These are phyloP conservation scores for Amblyraja radiata DNA, from an alignment of 2,797 vertebrate genomes.

Conservation along the genomic window DNA sequence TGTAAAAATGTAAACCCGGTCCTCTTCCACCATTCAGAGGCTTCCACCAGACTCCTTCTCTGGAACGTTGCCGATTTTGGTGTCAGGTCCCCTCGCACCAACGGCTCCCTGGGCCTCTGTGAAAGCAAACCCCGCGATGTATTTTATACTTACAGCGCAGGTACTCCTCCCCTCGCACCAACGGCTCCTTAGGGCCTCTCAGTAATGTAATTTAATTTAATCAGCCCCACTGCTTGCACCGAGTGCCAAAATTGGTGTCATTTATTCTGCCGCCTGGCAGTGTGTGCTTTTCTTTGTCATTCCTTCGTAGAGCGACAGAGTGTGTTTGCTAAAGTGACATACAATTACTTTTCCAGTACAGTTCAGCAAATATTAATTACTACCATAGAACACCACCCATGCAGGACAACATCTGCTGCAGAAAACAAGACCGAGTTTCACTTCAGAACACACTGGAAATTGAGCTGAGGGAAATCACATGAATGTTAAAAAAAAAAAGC, in stretches of 20 bases:
- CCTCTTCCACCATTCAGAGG: no score
- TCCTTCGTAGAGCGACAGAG: slow-evolving; percentile 26
- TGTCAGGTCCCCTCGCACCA: no score
- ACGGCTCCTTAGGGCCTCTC: no score
- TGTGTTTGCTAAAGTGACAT: slow-evolving; percentile 24
- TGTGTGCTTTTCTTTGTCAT: slow-evolving; percentile 31
- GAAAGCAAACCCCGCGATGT: no score
- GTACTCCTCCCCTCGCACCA: no score
- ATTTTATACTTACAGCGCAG: no score
- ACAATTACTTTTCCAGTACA: slow-evolving; percentile 28
- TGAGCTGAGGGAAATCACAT: slow-evolving; percentile 8
- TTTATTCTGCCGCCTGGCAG: slow-evolving; percentile 12
- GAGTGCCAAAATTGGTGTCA: neutral
- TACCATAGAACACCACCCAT: slow-evolving; percentile 2
- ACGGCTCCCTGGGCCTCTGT: no score
- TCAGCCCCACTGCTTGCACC: neutral
- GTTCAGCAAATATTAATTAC: slow-evolving; percentile 35
- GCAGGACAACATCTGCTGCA: slow-evolving; percentile 14
- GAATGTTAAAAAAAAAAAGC: neutral
- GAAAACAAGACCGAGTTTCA: slow-evolving; percentile 3
- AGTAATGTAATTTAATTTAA: slow-evolving; percentile 10
- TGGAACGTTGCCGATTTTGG: no score
- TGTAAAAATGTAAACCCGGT: no score
- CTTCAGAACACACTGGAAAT: slow-evolving; percentile 22
- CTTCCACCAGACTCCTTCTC: no score